These are phyloP conservation scores for Amphipyra berbera DNA, from an alignment of 2,888 invertebrate species.

Conservation along the genomic window DNA sequence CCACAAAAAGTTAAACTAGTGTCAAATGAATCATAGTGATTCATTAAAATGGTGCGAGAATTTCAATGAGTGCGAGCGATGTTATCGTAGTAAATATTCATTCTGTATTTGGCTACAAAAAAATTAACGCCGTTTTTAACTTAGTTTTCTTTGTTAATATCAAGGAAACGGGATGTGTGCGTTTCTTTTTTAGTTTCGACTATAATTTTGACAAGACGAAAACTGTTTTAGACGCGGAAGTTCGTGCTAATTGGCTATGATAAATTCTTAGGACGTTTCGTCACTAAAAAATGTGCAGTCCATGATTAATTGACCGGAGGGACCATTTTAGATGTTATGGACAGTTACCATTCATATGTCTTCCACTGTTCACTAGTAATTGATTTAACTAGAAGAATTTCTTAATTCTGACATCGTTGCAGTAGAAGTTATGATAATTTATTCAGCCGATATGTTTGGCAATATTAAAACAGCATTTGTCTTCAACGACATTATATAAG, in stretches of 20 bases:
- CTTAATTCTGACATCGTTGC: slow-evolving; percentile 27
- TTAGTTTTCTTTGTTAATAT: slow-evolving; percentile 60
- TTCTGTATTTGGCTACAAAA: slow-evolving; percentile 40
- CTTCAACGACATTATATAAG: slow-evolving; percentile 45
- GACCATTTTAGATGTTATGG: slow-evolving; percentile 41
- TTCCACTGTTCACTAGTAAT: slow-evolving; percentile 38
- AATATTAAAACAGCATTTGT: slow-evolving; percentile 49
- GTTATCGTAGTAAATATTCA: slow-evolving; percentile 47
- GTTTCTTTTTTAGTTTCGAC: slow-evolving; percentile 66
- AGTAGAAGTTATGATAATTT: slow-evolving; percentile 28
- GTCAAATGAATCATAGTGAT: slow-evolving; percentile 45
- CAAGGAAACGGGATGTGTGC: slow-evolving; percentile 60
- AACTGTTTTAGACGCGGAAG: slow-evolving; percentile 78
- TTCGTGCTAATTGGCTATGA: slow-evolving; percentile 78
- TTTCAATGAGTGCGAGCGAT: slow-evolving; percentile 48
- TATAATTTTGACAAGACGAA: slow-evolving; percentile 68
- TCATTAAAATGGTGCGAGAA: slow-evolving; percentile 36
- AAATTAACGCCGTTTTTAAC: slow-evolving; percentile 31
- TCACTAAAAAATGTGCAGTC: slow-evolving; percentile 57
- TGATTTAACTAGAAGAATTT: slow-evolving; percentile 44
- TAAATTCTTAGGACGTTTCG: slow-evolving; percentile 73
- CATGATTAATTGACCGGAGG: slow-evolving; percentile 49
- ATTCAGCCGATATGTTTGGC: slow-evolving; percentile 28
- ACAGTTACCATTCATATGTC: slow-evolving; percentile 43
- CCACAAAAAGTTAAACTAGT: slow-evolving; percentile 8